Evolutionary conservation across 92 coral and sea anemone genomes (phyloP).

Genomic region (Isaurus tuberculatus): DNA sequence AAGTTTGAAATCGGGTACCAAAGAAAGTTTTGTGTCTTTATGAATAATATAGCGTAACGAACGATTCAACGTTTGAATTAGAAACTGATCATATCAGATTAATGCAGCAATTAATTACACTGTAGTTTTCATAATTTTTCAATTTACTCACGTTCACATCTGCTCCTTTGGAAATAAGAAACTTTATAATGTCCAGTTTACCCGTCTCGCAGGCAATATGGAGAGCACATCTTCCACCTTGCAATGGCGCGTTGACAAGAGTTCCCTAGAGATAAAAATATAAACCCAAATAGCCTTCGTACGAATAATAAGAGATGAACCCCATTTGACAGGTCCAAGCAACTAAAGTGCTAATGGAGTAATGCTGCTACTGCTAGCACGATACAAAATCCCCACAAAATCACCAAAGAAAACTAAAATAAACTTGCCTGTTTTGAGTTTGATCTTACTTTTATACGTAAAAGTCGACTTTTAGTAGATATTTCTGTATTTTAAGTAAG

Average conservation of each 20-base stretch:
- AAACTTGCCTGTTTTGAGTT: no score
- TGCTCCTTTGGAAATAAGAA: constrained; percentile 77
- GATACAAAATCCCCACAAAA: no score
- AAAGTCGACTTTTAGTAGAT: no score
- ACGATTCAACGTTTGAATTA: background rate
- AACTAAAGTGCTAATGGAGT: constrained; percentile 2
- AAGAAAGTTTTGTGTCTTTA: no score
- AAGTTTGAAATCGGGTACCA: no score
- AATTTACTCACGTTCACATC: constrained; percentile 77
- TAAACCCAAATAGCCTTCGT: background rate
- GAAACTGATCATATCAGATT: background rate
- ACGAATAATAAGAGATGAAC: background rate
- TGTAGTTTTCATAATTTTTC: background rate
- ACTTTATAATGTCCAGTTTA: constrained; percentile 71
- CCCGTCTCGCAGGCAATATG: constrained; percentile 85
- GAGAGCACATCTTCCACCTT: constrained; percentile 81
- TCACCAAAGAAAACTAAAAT: no score
- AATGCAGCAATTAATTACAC: background rate
- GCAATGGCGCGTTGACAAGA: constrained; percentile 65
- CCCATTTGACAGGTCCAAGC: background rate
- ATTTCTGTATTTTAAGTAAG: no score
- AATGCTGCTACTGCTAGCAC: background rate
- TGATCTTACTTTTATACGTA: no score
- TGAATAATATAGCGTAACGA: no score
- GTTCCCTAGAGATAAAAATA: constrained; percentile 64